Conservation (phyloP, 2,888 invertebrate genomes). For the Halictus quadricinctus region DNA sequence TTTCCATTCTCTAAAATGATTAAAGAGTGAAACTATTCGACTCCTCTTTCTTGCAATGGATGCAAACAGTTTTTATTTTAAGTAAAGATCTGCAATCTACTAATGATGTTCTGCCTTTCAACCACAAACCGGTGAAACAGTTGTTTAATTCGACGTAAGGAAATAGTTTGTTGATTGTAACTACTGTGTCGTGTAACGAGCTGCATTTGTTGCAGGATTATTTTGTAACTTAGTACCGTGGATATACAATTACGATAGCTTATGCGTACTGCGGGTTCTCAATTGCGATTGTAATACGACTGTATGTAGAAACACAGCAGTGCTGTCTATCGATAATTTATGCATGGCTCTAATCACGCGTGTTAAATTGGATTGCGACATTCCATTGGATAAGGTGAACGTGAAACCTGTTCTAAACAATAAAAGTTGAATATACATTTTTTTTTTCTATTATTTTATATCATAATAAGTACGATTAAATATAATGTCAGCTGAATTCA, state of each 20-base stretch:
- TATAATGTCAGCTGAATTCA: not conserved
- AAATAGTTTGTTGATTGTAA: not conserved
- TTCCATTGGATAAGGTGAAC: not conserved
- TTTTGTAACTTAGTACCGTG: not conserved
- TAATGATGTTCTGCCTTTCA: not conserved
- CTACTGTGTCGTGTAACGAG: not conserved
- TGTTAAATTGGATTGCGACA: not conserved
- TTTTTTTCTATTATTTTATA: not conserved
- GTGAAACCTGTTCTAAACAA: not conserved
- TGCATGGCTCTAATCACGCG: not conserved
- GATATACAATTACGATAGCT: not conserved
- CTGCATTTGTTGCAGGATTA: slow-evolving; percentile 18
- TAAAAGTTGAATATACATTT: not conserved
- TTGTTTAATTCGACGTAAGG: not conserved
- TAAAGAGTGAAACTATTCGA: too few relatives aligned
- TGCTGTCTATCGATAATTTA: slow-evolving; percentile 3
- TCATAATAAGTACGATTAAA: not conserved
- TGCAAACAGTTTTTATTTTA: too few relatives aligned
- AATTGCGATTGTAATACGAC: not conserved
- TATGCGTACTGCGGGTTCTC: not conserved
- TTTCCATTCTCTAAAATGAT: not conserved
- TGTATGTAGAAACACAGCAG: not conserved
- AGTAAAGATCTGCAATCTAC: too few relatives aligned
- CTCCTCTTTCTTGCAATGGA: not conserved
- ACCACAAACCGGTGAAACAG: not conserved